Evolutionary conservation across 1,140 invertebrate genomes (phyloP).

Genomic region (Phymorhynchus buccinoides): DNA sequence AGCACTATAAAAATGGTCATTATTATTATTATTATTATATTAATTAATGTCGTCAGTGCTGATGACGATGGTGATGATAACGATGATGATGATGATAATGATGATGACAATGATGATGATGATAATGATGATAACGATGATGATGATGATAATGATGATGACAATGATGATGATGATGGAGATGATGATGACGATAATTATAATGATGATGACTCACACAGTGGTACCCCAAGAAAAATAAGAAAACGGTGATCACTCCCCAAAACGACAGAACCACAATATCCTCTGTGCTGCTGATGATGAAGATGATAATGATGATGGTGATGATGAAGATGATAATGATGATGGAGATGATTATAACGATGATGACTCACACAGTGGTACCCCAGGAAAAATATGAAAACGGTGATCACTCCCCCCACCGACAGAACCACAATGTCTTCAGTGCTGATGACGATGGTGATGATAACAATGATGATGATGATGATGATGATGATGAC

Average conservation of each 20-base stretch:
- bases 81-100: background rate
- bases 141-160: background rate
- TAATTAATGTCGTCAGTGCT: too few relatives aligned
- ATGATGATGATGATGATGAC: too few relatives aligned
- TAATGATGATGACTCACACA: conserved; percentile 57
- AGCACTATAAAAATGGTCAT: too few relatives aligned
- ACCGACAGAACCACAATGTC: conserved; percentile 54
- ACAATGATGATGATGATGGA: background rate
- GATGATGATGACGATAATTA: background rate
- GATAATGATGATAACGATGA: background rate
- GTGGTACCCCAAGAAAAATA: conserved; percentile 58
- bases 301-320: too few relatives aligned
- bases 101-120: background rate
- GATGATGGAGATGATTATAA: too few relatives aligned
- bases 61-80: background rate
- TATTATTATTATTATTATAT: too few relatives aligned
- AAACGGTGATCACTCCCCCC: conserved; percentile 50
- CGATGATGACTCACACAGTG: conserved; percentile 56
- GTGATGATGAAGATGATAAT: too few relatives aligned
- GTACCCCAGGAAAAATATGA: conserved; percentile 59
- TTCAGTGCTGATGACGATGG: too few relatives aligned
- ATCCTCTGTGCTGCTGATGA: too few relatives aligned
- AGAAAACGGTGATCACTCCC: conserved; percentile 48
- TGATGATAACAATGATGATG: too few relatives aligned
- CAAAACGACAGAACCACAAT: conserved; percentile 54